These are phyloP conservation scores for Enteromius thamalakanensis DNA, from an alignment of 2,797 vertebrate species.

Conservation along the genomic window DNA sequence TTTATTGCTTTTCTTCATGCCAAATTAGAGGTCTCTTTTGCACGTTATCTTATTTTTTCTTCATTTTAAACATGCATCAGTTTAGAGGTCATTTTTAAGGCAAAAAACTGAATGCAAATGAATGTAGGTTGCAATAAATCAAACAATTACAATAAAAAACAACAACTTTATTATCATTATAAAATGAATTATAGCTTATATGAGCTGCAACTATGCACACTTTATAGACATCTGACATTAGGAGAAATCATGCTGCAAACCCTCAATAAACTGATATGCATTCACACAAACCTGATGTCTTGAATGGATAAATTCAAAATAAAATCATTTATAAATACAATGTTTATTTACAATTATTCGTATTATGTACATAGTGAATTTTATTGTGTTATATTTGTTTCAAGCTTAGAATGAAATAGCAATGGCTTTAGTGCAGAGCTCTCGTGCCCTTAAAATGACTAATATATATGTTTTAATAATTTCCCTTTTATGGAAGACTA, in stretches of 20 bases:
- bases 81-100: neutral
- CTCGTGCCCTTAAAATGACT: slow-evolving; percentile 62
- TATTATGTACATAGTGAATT: slow-evolving; percentile 57
- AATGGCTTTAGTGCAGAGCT: slow-evolving; percentile 65
- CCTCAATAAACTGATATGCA: slow-evolving; percentile 41
- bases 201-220: slow-evolving; percentile 82
- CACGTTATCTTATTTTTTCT: neutral
- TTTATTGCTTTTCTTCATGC: neutral
- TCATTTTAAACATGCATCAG: neutral
- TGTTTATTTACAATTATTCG: slow-evolving; percentile 55
- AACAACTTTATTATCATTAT: slow-evolving; percentile 77
- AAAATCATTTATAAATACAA: slow-evolving; percentile 66
- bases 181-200: slow-evolving; percentile 80
- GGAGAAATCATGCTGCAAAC: slow-evolving; percentile 81
- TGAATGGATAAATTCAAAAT: slow-evolving; percentile 58
- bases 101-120: neutral
- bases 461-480: slow-evolving; percentile 39
- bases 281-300: slow-evolving; percentile 43
- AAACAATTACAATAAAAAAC: slow-evolving; percentile 10
- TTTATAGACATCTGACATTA: slow-evolving; percentile 75
- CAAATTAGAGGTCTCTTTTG: neutral
- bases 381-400: slow-evolving; percentile 47
- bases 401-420: slow-evolving; percentile 60
- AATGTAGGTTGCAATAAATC: neutral
- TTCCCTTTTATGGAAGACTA: slow-evolving; percentile 69